Conservation (phyloP, 2,113 vertebrate species). For the Copsychus sechellarum region DNA sequence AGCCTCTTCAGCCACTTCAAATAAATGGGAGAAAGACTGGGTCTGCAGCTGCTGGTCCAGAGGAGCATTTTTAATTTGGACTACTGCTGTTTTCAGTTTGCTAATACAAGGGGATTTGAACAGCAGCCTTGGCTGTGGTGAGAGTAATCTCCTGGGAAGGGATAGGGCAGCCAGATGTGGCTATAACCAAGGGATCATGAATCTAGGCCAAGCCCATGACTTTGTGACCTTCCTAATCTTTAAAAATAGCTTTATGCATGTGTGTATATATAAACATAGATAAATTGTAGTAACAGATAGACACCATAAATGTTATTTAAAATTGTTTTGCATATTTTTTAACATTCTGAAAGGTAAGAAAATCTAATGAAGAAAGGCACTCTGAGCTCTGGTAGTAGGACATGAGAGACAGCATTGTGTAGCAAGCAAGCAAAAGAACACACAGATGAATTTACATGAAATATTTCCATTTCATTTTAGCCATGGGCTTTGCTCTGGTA, state of each 20-base stretch:
- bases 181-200: conserved; percentile 23
- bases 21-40: neutral
- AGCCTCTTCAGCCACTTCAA: neutral
- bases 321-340: neutral
- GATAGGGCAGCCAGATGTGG: neutral
- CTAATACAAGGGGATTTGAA: conserved; percentile 23
- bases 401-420: neutral
- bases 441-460: neutral
- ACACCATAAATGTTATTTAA: neutral
- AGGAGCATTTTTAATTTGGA: neutral
- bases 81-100: neutral
- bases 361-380: neutral
- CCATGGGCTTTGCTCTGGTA: neutral
- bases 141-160: conserved; percentile 8
- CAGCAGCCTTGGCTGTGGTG: neutral
- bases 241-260: neutral
- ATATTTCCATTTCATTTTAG: neutral
- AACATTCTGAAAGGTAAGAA: neutral
- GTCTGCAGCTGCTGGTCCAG: neutral
- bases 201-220: conserved; percentile 51
- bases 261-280: neutral
- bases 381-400: neutral
- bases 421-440: neutral
- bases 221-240: conserved; percentile 50
- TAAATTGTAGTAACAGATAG: neutral